Evolutionary conservation across 2,888 invertebrate species (phyloP).

Genomic region (Cryptosula pallasiana): DNA sequence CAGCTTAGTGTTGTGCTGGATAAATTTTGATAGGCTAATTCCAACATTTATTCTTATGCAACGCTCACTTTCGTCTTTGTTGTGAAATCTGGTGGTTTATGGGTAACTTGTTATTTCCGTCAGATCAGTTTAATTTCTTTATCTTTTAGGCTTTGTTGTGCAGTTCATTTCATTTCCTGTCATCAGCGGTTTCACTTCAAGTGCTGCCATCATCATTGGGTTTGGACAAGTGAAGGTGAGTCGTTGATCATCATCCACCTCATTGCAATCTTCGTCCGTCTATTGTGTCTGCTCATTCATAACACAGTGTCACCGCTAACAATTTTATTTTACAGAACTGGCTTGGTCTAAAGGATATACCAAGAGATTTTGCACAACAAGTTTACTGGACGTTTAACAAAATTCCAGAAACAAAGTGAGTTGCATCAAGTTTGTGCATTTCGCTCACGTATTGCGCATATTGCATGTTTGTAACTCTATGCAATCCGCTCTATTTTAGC

Average conservation of each 20-base stretch:
- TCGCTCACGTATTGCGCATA: neutral
- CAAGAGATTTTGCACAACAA: conserved; percentile 37
- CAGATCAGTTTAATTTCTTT: neutral
- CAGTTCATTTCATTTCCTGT: conserved; percentile 52
- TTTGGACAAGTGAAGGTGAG: conserved; percentile 47
- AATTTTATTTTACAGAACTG: conserved; percentile 29
- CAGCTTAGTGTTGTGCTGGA: too few species aligned
- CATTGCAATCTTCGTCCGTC: too few species aligned
- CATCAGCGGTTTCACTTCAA: conserved; percentile 52
- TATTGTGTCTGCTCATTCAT: too few species aligned
- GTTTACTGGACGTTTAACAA: conserved; percentile 40
- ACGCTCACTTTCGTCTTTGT: too few species aligned
- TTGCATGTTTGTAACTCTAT: neutral
- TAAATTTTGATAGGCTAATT: too few species aligned
- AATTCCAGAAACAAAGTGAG: conserved; percentile 35
- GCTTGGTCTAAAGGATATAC: conserved; percentile 40
- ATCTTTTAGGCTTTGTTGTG: conserved; percentile 46
- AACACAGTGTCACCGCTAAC: too few species aligned
- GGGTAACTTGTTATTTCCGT: too few species aligned
- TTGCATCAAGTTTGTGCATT: neutral
- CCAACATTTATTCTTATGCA: too few species aligned
- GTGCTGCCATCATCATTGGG: conserved; percentile 51
- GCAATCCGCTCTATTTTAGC: conserved; percentile 33
- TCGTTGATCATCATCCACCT: too few species aligned
- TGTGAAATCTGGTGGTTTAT: too few species aligned